Evolutionary conservation across 2,113 vertebrate species (phyloP).

Genomic region (Hymenochirus boettgeri): DNA sequence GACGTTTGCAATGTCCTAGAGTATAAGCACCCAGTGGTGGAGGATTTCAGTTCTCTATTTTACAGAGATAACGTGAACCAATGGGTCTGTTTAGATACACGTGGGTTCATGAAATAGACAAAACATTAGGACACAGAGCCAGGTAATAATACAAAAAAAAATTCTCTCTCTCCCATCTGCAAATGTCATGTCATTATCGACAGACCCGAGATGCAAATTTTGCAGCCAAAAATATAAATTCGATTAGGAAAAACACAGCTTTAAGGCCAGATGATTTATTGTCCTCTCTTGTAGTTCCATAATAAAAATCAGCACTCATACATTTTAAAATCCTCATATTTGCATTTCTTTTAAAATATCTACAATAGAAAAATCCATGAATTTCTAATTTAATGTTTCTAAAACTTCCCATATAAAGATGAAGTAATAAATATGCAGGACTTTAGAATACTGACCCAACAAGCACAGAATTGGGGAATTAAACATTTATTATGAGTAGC

Average conservation of each 20-base stretch:
- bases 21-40: not conserved
- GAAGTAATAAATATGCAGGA: too few species aligned
- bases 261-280: not conserved
- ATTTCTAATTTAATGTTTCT: too few species aligned
- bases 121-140: not conserved
- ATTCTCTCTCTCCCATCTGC: not conserved
- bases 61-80: not conserved
- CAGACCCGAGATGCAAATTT: not conserved
- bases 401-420: too few species aligned
- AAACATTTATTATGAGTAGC: too few species aligned
- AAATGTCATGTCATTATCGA: slow-evolving; percentile 6
- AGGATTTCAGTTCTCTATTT: not conserved
- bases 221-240: not conserved
- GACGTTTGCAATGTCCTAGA: not conserved
- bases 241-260: not conserved
- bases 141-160: slow-evolving; percentile 5
- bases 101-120: not conserved
- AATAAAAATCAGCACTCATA: not conserved
- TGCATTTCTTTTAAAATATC: too few species aligned
- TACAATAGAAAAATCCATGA: too few species aligned
- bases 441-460: too few species aligned
- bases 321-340: not conserved
- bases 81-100: not conserved
- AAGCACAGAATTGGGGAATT: too few species aligned
- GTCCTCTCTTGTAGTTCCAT: not conserved